Evolutionary conservation across 2,888 invertebrate genomes (phyloP).

Genomic region (Bugula neritina): DNA sequence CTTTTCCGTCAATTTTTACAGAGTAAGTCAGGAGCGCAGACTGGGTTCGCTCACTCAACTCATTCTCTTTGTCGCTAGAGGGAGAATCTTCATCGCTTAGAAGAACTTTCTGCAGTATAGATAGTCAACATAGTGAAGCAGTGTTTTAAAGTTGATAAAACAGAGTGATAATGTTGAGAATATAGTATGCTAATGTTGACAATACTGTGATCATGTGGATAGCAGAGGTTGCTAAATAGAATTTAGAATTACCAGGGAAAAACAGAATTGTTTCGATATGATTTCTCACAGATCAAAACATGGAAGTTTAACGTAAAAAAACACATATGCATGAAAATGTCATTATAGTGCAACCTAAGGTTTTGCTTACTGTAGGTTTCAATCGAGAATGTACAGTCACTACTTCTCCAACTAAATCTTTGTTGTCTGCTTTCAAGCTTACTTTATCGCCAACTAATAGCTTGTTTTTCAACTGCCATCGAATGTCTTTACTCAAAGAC

Average conservation of each 20-base stretch:
- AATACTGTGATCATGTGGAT: too few species aligned
- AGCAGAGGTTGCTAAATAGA: too few species aligned
- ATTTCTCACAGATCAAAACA: too few species aligned
- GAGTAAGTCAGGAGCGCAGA: not conserved
- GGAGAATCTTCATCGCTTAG: constrained; percentile 37
- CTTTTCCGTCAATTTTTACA: constrained; percentile 36
- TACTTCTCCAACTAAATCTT: not conserved
- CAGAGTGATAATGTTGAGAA: too few species aligned
- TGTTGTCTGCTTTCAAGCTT: constrained; percentile 16
- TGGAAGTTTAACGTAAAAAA: too few species aligned
- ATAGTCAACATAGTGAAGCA: too few species aligned
- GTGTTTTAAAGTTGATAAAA: too few species aligned
- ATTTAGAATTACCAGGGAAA: too few species aligned
- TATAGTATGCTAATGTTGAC: too few species aligned
- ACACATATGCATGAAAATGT: too few species aligned
- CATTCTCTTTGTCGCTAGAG: constrained; percentile 50
- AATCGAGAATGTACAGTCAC: not conserved
- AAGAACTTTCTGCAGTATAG: not conserved
- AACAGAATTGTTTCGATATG: too few species aligned
- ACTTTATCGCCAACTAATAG: constrained; percentile 5
- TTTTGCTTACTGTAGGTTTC: not conserved
- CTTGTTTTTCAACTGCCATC: not conserved
- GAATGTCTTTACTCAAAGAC: not conserved
- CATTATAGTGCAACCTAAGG: not conserved
- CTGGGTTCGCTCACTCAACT: not conserved